Evolutionary conservation across 2,113 vertebrate species (phyloP).

Genomic region (Kryptolebias marmoratus): DNA sequence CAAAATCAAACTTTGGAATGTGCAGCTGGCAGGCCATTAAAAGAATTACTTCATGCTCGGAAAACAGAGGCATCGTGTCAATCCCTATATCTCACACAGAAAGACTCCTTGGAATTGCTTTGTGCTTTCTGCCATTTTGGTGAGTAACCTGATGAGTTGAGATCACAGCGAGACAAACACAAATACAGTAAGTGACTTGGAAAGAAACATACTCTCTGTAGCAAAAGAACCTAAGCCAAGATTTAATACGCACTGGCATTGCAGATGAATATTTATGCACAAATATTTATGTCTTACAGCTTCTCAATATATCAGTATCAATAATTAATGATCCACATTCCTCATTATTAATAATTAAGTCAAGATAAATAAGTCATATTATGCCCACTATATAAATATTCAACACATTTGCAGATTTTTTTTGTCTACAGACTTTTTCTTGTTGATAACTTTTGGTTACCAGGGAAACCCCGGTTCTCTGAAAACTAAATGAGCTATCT

Average conservation of each 20-base stretch:
- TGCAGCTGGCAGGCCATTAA: conserved; percentile 82
- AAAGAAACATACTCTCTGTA: conserved; percentile 51
- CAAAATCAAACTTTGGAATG: conserved; percentile 79
- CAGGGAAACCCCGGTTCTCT: no score
- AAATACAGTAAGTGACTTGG: conserved; percentile 71
- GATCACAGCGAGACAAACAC: conserved; percentile 54
- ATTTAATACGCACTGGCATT: conserved; percentile 52
- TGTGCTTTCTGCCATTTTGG: conserved; percentile 57
- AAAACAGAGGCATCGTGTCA: conserved; percentile 78
- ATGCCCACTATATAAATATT: conserved; percentile 70
- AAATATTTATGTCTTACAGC: conserved; percentile 77
- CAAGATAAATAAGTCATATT: conserved; percentile 73
- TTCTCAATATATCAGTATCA: conserved; percentile 70
- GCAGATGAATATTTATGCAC: conserved; percentile 70
- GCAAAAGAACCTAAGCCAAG: conserved; percentile 45
- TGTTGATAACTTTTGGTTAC: conserved; percentile 54
- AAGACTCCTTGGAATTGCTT: conserved; percentile 49
- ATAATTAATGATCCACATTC: conserved; percentile 71
- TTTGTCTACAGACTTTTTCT: conserved; percentile 53
- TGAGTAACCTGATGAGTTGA: conserved; percentile 48
- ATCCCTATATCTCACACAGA: conserved; percentile 67
- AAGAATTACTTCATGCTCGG: conserved; percentile 81
- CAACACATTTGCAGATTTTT: conserved; percentile 43
- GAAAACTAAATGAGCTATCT: no score
- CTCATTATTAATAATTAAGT: conserved; percentile 72